These are phyloP conservation scores for Enteromius treurensis DNA, from an alignment of 2,797 vertebrate genomes.

Conservation along the genomic window DNA sequence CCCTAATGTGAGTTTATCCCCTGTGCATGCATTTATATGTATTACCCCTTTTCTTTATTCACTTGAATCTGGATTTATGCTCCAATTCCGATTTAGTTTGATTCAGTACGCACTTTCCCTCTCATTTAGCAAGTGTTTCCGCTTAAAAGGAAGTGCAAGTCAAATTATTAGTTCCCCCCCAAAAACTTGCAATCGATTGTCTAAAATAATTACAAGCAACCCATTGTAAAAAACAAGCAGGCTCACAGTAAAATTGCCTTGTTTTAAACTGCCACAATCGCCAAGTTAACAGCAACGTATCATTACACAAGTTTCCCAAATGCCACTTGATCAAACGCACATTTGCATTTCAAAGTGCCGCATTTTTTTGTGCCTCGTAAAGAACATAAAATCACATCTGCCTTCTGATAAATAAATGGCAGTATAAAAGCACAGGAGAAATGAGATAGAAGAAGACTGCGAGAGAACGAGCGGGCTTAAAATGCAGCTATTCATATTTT, in stretches of 20 bases:
- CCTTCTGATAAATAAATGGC: conserved; percentile 79
- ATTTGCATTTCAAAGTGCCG: conserved; percentile 82
- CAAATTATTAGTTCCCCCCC: conserved; percentile 1
- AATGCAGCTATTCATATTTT: conserved; percentile 77
- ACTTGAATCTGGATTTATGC: not conserved
- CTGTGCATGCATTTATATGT: not conserved
- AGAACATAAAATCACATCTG: conserved; percentile 82
- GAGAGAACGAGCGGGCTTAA: conserved; percentile 64
- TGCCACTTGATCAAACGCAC: conserved; percentile 74
- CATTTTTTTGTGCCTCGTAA: conserved; percentile 73
- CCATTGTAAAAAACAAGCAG: conserved; percentile 38
- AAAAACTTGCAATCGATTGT: conserved; percentile 11
- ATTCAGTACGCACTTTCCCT: not conserved
- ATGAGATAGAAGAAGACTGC: conserved; percentile 60
- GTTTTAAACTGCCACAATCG: conserved; percentile 42
- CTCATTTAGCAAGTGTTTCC: not conserved
- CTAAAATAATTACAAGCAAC: conserved; percentile 36
- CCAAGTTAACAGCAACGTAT: conserved; percentile 60
- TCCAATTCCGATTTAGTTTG: not conserved
- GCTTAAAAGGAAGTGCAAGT: conserved; percentile 7
- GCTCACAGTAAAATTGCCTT: conserved; percentile 30
- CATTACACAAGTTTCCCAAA: conserved; percentile 64
- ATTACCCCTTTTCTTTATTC: not conserved
- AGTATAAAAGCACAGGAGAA: conserved; percentile 65
- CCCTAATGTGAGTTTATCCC: not conserved